A percentile compares a stretch with the other conserved stretches of the same genome.
Evolutionary conservation across 2,797 vertebrate genomes (phyloP).

Genomic region (Argyrosomus regius): DNA sequence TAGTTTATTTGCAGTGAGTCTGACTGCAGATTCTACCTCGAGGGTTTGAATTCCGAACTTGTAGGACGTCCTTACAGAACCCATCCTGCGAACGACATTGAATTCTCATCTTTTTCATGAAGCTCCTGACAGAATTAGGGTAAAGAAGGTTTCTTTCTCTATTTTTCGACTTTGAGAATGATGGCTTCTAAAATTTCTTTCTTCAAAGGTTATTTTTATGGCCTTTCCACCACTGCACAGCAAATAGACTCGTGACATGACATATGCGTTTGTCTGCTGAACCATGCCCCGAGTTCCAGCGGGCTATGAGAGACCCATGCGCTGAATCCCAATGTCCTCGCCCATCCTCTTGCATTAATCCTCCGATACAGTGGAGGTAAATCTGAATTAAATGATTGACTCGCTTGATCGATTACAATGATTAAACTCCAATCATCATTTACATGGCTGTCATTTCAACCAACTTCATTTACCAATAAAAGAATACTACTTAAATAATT

Average conservation of each 20-base stretch:
- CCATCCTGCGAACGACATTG: neutral
- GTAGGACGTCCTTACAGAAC: neutral
- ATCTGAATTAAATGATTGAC: slow-evolving; percentile 66
- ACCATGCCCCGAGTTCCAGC: slow-evolving; percentile 63
- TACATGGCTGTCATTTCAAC: slow-evolving; percentile 64
- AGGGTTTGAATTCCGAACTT: neutral
- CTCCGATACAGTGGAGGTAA: slow-evolving; percentile 13
- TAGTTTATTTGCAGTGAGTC: neutral
- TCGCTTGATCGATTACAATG: slow-evolving; percentile 69
- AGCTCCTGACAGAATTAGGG: neutral
- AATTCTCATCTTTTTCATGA: neutral
- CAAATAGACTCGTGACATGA: slow-evolving; percentile 76
- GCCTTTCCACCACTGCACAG: slow-evolving; percentile 56
- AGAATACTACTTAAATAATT: slow-evolving; percentile 57
- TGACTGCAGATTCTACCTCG: neutral
- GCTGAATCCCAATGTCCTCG: slow-evolving; percentile 69
- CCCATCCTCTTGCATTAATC: slow-evolving; percentile 47
- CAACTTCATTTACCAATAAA: slow-evolving; percentile 71
- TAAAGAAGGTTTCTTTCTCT: neutral
- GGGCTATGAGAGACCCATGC: slow-evolving; percentile 47
- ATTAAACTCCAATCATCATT: slow-evolving; percentile 79
- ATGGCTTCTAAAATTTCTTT: slow-evolving; percentile 48
- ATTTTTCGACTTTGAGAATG: slow-evolving; percentile 35
- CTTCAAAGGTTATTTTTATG: slow-evolving; percentile 65
- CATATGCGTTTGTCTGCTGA: slow-evolving; percentile 77